phyloP scores from a whole-genome alignment of 2,113 vertebrate species.

The Platysteira castanea region DNA sequence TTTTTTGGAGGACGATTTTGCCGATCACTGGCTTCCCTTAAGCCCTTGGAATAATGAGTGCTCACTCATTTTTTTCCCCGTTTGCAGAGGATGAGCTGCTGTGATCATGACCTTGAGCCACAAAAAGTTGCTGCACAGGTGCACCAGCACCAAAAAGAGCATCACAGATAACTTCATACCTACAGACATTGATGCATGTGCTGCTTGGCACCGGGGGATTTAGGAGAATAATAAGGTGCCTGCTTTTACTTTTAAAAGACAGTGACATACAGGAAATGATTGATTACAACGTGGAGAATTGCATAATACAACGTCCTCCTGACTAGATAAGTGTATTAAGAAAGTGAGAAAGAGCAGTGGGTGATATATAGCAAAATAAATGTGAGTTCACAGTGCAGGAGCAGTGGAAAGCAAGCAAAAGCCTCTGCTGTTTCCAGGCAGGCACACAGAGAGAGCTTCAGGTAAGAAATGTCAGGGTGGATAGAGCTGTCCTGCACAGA shows the following conservation, averaged over 20 bases:
- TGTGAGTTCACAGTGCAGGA: neutral
- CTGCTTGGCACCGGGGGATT: neutral
- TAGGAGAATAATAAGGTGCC: neutral
- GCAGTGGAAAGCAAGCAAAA: neutral
- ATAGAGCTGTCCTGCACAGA: neutral
- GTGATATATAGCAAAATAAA: neutral
- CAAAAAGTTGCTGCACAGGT: neutral
- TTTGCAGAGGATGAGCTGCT: neutral
- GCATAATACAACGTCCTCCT: conserved; percentile 1
- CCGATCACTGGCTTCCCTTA: neutral
- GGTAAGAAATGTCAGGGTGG: neutral
- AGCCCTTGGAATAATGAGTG: neutral
- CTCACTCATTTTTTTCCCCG: neutral
- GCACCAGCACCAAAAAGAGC: neutral
- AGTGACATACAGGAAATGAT: conserved; percentile 3
- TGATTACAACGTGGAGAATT: conserved; percentile 2
- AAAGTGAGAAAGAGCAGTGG: neutral
- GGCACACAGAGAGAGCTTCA: neutral
- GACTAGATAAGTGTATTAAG: conserved; percentile 24
- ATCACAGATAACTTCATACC: neutral
- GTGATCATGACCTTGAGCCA: neutral
- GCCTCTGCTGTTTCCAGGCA: neutral
- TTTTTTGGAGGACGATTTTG: neutral
- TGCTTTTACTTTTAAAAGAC: conserved; percentile 27
- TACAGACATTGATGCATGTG: conserved; percentile 9